A percentile compares a stretch with the other conserved stretches of the same genome.
Conservation (phyloP, 2,797 vertebrate species). For the Glyptemys insculpta region DNA sequence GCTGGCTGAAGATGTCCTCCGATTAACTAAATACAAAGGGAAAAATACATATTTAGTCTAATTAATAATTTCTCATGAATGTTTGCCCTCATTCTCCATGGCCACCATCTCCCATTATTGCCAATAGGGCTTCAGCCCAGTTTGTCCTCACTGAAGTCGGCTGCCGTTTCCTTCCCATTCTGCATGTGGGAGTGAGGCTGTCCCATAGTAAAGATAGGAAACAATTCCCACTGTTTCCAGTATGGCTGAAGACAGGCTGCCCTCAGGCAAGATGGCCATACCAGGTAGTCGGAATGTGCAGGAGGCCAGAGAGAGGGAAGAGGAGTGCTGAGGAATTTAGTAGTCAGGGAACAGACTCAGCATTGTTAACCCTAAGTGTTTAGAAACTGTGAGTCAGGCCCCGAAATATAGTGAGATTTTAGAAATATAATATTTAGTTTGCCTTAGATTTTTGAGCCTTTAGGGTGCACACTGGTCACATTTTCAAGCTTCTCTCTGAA, state of each 20-base stretch:
- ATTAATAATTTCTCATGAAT: not conserved
- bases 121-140: not conserved
- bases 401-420: not conserved
- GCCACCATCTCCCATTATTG: not conserved
- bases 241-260: not conserved
- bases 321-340: not conserved
- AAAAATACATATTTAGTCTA: not conserved
- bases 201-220: not conserved
- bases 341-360: not conserved
- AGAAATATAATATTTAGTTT: not conserved
- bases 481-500: not conserved
- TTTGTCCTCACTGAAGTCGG: not conserved
- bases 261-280: not conserved
- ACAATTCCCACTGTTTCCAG: not conserved
- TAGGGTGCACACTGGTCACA: not conserved
- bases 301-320: not conserved
- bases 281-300: no score
- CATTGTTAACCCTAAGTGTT: not conserved
- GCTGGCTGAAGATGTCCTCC: not conserved
- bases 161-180: not conserved
- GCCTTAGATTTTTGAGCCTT: not conserved
- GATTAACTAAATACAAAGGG: not conserved
- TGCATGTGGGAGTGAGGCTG: not conserved
- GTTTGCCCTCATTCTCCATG: not conserved
- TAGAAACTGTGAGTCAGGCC: fast-evolving